These are phyloP conservation scores for Pristionchus pacificus DNA, from an alignment of 1,140 invertebrate genomes.

Conservation along the genomic window DNA sequence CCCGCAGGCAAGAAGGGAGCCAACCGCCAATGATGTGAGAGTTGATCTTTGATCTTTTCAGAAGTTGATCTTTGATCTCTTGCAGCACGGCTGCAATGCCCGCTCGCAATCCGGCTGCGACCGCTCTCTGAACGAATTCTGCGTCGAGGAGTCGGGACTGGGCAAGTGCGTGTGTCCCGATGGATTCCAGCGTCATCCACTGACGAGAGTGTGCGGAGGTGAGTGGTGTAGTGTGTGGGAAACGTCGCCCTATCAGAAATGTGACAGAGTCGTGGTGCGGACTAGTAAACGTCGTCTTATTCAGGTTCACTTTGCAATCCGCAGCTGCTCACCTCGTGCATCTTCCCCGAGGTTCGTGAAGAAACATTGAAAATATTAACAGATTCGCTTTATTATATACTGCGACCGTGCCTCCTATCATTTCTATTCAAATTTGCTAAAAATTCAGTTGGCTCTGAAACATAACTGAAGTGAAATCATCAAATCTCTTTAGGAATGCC, in stretches of 20 bases:
- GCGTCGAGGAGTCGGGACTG: slow-evolving; percentile 39
- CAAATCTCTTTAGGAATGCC: no score
- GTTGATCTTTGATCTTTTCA: not conserved
- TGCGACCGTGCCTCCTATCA: no score
- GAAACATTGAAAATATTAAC: no score
- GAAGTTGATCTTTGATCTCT: not conserved
- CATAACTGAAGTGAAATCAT: no score
- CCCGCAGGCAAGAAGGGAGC: slow-evolving; percentile 22
- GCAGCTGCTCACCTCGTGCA: slow-evolving; percentile 53
- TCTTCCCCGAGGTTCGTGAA: slow-evolving; percentile 53
- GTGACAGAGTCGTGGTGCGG: not conserved
- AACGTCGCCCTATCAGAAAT: slow-evolving; percentile 35
- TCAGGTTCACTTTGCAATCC: slow-evolving; percentile 19
- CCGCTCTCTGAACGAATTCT: slow-evolving; percentile 51
- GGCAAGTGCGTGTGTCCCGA: slow-evolving; percentile 47
- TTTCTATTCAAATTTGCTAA: no score
- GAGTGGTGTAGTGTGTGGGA: no score
- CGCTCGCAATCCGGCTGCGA: slow-evolving; percentile 55
- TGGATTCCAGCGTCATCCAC: slow-evolving; percentile 49
- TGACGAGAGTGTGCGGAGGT: slow-evolving; percentile 53
- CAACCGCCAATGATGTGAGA: not conserved
- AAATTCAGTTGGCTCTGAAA: no score
- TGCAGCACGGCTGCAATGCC: slow-evolving; percentile 41
- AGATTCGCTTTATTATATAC: no score
- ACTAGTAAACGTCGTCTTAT: not conserved